phyloP scores from a whole-genome alignment of 2,797 vertebrate genomes.

The Acanthornis magna region DNA sequence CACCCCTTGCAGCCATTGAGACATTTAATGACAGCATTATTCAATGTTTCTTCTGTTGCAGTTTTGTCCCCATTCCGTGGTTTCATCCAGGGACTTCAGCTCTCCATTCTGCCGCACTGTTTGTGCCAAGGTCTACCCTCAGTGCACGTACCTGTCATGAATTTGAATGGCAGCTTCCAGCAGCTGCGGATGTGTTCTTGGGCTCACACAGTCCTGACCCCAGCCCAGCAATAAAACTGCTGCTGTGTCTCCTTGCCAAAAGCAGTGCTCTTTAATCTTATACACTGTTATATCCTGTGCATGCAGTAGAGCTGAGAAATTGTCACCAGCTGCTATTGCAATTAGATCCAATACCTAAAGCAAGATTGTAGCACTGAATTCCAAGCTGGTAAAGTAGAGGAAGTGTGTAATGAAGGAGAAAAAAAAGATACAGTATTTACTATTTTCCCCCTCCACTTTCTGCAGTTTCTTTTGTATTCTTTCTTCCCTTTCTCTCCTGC shows the following conservation, averaged over 20 bases:
- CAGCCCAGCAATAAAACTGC: neutral
- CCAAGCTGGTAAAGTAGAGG: neutral
- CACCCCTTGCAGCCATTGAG: neutral
- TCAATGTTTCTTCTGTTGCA: neutral
- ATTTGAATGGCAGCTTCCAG: neutral
- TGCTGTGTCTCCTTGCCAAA: neutral
- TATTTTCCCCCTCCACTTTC: accelerated
- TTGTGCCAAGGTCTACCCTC: neutral
- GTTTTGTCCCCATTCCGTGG: neutral
- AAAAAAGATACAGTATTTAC: neutral
- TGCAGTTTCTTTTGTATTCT: neutral
- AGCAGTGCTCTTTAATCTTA: neutral
- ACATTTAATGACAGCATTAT: neutral
- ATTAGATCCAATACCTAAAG: neutral
- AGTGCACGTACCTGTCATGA: neutral
- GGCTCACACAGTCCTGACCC: neutral
- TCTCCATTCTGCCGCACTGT: neutral
- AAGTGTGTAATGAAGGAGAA: neutral
- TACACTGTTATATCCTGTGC: neutral
- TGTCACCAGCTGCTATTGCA: neutral
- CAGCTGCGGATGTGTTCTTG: neutral
- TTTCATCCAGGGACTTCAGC: neutral
- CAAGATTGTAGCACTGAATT: neutral
- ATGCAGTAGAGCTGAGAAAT: neutral
- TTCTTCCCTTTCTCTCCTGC: neutral